Conservation (phyloP, 2,797 vertebrate genomes). For the Cynodonichthys magdalenae region DNA sequence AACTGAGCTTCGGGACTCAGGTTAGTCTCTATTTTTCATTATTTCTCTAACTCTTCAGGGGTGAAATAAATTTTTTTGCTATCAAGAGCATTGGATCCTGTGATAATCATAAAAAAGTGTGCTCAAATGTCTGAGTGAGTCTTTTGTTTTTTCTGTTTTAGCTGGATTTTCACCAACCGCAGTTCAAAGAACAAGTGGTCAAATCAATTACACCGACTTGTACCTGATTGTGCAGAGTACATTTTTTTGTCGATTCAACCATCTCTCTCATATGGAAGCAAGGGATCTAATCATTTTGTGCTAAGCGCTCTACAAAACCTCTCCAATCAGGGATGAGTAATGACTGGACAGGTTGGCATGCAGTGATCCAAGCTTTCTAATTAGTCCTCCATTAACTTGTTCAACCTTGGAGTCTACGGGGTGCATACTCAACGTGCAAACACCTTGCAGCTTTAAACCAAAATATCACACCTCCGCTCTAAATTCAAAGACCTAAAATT, state of each 20-base stretch:
- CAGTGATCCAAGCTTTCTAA: slow-evolving; percentile 83
- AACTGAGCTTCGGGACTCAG: neutral
- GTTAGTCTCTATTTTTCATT: neutral
- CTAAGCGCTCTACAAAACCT: slow-evolving; percentile 69
- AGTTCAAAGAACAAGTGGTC: slow-evolving; percentile 29
- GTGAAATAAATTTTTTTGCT: slow-evolving; percentile 13
- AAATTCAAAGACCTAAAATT: slow-evolving; percentile 34
- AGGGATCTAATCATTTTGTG: slow-evolving; percentile 60
- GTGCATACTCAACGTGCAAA: slow-evolving; percentile 52
- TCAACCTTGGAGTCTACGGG: slow-evolving; percentile 79
- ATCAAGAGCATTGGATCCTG: slow-evolving; percentile 3
- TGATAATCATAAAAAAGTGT: neutral
- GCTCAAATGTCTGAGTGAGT: neutral
- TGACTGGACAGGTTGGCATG: slow-evolving; percentile 76
- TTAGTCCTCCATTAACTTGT: slow-evolving; percentile 84
- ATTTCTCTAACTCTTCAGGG: neutral
- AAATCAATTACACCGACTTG: slow-evolving; percentile 18
- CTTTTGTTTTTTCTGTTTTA: neutral
- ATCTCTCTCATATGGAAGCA: slow-evolving; percentile 38
- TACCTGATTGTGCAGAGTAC: slow-evolving; percentile 47
- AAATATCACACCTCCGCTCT: slow-evolving; percentile 30
- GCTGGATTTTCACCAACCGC: slow-evolving; percentile 5
- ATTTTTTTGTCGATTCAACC: slow-evolving; percentile 46
- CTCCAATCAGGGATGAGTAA: slow-evolving; percentile 85
- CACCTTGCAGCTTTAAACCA: slow-evolving; percentile 22